phyloP scores from a whole-genome alignment of 2,797 vertebrate species.

The Hippoglossus hippoglossus region DNA sequence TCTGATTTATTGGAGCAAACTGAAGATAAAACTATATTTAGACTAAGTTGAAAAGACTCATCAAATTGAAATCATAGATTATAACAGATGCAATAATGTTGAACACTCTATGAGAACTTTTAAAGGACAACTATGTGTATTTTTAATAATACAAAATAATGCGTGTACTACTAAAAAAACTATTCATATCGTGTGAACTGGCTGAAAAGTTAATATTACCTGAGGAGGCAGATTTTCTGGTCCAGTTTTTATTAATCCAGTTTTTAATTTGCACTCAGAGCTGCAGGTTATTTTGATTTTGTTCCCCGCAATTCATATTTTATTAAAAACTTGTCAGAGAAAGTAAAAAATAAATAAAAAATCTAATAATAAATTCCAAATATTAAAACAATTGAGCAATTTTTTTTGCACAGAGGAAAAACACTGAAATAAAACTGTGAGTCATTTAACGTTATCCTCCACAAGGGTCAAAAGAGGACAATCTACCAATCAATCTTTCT shows the following conservation, averaged over 20 bases:
- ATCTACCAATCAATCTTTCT: background rate
- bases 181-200: too few relatives aligned
- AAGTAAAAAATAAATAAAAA: background rate
- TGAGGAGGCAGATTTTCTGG: background rate
- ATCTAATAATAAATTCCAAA: background rate
- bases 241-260: too few relatives aligned
- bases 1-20: conserved; percentile 22
- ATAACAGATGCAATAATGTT: background rate
- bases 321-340: background rate
- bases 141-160: background rate
- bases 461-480: background rate
- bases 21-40: conserved; percentile 22
- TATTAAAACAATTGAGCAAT: background rate
- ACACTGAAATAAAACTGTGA: background rate
- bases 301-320: background rate
- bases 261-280: background rate
- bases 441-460: background rate
- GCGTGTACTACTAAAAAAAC: background rate
- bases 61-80: background rate
- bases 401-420: background rate
- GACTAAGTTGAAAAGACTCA: conserved; percentile 11
- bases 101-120: background rate
- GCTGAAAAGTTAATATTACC: too few relatives aligned
- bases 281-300: background rate
- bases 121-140: too few relatives aligned